Conservation (phyloP, 2,113 vertebrate genomes). For the Guaruba guarouba region DNA sequence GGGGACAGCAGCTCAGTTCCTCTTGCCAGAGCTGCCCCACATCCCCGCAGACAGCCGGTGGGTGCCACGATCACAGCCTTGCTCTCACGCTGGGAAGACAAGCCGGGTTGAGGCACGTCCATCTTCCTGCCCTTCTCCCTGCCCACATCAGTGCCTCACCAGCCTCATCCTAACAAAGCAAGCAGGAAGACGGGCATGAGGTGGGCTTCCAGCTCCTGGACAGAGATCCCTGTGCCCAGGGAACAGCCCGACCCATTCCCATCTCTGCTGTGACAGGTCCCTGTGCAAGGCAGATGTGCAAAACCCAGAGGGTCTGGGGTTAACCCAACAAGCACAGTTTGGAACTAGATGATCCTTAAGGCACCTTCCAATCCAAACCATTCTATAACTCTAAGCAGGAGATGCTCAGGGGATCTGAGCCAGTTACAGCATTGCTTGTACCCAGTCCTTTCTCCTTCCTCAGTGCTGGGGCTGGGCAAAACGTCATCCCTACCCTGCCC, state of each 20-base stretch:
- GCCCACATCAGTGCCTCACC: rapidly evolving
- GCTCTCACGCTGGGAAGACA: background rate
- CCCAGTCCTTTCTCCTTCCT: background rate
- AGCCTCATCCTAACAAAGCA: background rate
- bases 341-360: background rate
- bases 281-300: background rate
- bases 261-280: background rate
- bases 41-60: rapidly evolving
- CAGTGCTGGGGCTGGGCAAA: rapidly evolving
- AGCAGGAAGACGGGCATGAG: background rate
- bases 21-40: background rate
- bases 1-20: background rate
- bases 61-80: background rate
- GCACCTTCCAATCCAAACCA: background rate
- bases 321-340: background rate
- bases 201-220: background rate
- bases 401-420: background rate
- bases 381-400: background rate
- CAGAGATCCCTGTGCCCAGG: background rate
- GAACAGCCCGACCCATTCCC: background rate
- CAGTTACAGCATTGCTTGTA: rapidly evolving
- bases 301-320: background rate
- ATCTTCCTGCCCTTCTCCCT: background rate
- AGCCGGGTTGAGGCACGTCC: background rate
- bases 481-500: background rate